phyloP scores from a whole-genome alignment of 2,113 vertebrate species.

The Coreoperca whiteheadi region DNA sequence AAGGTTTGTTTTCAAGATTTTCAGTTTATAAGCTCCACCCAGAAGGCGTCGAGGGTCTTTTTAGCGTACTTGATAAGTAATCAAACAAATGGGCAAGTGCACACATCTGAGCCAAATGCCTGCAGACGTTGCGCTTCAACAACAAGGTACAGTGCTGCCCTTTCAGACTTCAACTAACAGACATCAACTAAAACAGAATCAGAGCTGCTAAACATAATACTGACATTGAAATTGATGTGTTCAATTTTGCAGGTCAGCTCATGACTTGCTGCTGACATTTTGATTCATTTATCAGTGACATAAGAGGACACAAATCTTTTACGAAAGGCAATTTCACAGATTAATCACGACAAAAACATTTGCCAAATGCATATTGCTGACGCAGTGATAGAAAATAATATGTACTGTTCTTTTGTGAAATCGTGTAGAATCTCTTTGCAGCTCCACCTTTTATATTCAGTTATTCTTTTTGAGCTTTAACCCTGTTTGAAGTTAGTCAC shows the following conservation, averaged over 20 bases:
- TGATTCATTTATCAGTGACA: not conserved
- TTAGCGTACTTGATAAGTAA: slow-evolving; percentile 40
- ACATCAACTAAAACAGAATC: not conserved
- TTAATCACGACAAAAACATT: not conserved
- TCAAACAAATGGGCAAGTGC: slow-evolving; percentile 26
- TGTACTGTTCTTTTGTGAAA: not conserved
- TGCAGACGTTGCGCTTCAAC: slow-evolving; percentile 27
- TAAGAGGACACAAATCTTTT: not conserved
- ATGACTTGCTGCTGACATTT: not conserved
- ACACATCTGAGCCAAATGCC: slow-evolving; percentile 37
- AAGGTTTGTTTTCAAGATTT: not conserved
- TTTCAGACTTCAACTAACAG: not conserved
- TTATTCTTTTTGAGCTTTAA: not conserved
- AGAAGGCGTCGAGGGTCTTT: slow-evolving; percentile 23
- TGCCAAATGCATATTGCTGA: not conserved
- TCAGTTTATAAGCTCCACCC: slow-evolving; percentile 60
- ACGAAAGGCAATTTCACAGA: not conserved
- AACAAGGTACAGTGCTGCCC: slow-evolving; percentile 50
- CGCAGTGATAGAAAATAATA: not conserved
- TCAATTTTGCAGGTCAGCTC: not conserved
- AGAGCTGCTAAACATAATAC: not conserved
- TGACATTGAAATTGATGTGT: not conserved
- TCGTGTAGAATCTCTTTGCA: not conserved
- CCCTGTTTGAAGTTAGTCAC: not conserved
- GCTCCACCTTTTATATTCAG: not conserved